Conservation (phyloP, 2,888 invertebrate genomes). For the Aproaerema taeniolella region DNA sequence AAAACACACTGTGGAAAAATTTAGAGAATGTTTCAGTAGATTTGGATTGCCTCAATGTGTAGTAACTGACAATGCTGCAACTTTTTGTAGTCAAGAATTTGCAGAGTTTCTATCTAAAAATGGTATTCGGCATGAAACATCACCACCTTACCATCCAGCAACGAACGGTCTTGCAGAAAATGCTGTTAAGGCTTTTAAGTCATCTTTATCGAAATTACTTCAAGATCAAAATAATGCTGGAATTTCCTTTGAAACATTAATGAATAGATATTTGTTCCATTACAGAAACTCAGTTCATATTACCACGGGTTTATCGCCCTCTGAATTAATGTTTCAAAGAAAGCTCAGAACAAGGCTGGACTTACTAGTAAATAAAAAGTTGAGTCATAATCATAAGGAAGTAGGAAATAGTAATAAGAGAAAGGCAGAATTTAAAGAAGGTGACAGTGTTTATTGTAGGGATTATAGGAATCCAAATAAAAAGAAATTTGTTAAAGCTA, state of each 20-base stretch:
- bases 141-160: constrained; percentile 9
- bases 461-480: too few relatives aligned
- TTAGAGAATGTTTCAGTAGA: constrained; percentile 11
- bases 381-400: too few relatives aligned
- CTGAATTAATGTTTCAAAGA: constrained; percentile 13
- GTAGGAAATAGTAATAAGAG: too few relatives aligned
- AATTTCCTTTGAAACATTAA: constrained; percentile 3
- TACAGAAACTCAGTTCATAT: constrained; percentile 15
- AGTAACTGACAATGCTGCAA: constrained; percentile 14
- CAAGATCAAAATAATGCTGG: not conserved
- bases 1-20: not conserved
- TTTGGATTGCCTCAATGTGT: constrained; percentile 12
- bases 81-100: constrained; percentile 10
- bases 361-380: too few relatives aligned
- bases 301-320: constrained; percentile 13
- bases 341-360: constrained; percentile 13
- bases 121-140: constrained; percentile 11
- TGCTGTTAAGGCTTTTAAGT: constrained; percentile 12
- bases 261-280: constrained; percentile 13
- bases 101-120: constrained; percentile 8
- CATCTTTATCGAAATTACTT: constrained; percentile 2
- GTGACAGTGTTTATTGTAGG: too few relatives aligned
- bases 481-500: not conserved
- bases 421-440: too few relatives aligned
- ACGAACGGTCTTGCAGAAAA: constrained; percentile 11